Percentiles rank a stretch among this genome's conserved stretches.
Conservation (phyloP, 2,888 invertebrate genomes). For the Sycophila texana region DNA sequence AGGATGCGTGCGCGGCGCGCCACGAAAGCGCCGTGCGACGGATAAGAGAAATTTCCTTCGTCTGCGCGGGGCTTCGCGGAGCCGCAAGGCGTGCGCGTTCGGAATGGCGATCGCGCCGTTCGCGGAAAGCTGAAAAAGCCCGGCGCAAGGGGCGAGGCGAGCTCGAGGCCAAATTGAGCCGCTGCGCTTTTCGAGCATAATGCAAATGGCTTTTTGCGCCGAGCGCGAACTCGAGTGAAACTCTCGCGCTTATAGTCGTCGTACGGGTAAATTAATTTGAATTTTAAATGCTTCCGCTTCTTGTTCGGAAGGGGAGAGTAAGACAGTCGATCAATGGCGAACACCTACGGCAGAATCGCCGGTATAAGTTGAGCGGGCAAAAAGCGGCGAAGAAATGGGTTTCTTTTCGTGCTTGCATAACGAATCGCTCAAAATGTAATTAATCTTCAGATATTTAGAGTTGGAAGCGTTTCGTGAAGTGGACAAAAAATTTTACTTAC, state of each 20-base stretch:
- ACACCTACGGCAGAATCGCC: conserved; percentile 6
- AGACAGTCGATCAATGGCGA: conserved; percentile 14
- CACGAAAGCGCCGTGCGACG: background rate
- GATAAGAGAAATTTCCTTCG: conserved; percentile 36
- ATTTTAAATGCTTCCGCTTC: conserved; percentile 22
- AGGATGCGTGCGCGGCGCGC: too few relatives aligned
- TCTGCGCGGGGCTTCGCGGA: conserved; percentile 10
- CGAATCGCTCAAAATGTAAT: too few relatives aligned
- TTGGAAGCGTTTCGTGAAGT: too few relatives aligned
- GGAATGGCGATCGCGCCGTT: conserved; percentile 18
- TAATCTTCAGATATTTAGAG: too few relatives aligned
- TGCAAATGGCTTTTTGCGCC: conserved; percentile 22
- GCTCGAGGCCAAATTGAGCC: background rate
- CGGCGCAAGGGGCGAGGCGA: background rate
- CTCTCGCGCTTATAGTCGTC: conserved; percentile 8
- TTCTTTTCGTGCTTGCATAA: too few relatives aligned
- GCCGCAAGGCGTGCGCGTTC: background rate
- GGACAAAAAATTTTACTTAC: too few relatives aligned
- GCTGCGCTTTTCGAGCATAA: background rate
- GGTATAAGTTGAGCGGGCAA: too few relatives aligned
- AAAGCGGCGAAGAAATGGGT: too few relatives aligned
- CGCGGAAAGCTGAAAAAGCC: conserved; percentile 25
- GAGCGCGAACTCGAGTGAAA: conserved; percentile 1
- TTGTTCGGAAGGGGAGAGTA: background rate
- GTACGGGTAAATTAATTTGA: conserved; percentile 21